Percentiles rank a stretch among this genome's conserved stretches.
Evolutionary conservation across 2,888 invertebrate genomes (phyloP).

Genomic region (Sinelater perroti): DNA sequence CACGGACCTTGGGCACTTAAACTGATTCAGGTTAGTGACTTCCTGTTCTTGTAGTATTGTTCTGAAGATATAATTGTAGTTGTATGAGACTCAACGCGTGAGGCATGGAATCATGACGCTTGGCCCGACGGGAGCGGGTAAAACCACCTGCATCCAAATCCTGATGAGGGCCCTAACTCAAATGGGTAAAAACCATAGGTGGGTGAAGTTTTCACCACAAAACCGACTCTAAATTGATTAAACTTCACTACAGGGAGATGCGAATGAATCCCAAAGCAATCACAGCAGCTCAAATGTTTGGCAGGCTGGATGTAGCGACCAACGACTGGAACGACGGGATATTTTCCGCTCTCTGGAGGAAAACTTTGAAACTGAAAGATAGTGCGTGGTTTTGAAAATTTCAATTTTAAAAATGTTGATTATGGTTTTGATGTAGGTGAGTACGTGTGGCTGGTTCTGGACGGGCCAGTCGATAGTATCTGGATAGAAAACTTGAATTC

Average conservation of each 20-base stretch:
- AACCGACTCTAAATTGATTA: too few relatives aligned
- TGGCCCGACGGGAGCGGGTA: slow-evolving; percentile 95
- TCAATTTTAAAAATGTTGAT: too few relatives aligned
- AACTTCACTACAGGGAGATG: slow-evolving; percentile 78
- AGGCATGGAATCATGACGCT: slow-evolving; percentile 96
- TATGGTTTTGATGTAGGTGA: too few relatives aligned
- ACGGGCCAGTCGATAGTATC: slow-evolving; percentile 96
- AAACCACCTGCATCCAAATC: slow-evolving; percentile 89
- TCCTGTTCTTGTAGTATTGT: slow-evolving; percentile 38
- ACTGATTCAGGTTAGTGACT: slow-evolving; percentile 83
- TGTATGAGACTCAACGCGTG: slow-evolving; percentile 94
- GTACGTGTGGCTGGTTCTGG: slow-evolving; percentile 92
- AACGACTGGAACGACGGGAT: slow-evolving; percentile 99
- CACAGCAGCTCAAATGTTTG: slow-evolving; percentile 98
- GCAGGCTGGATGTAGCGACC: slow-evolving; percentile 93
- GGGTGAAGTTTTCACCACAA: slow-evolving; percentile 42
- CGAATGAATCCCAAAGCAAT: slow-evolving; percentile 99
- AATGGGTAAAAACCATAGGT: slow-evolving; percentile 85
- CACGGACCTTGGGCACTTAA: slow-evolving; percentile 97
- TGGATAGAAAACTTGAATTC: slow-evolving; percentile 99
- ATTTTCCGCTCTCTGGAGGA: slow-evolving; percentile 95
- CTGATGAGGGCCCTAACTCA: slow-evolving; percentile 91
- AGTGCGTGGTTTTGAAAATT: too few relatives aligned
- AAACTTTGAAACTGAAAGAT: slow-evolving; percentile 88
- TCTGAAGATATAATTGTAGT: slow-evolving; percentile 60